A percentile compares a stretch with the other conserved stretches of the same genome.
phyloP scores from a whole-genome alignment of 2,797 vertebrate genomes.

The Typhlichthys subterraneus region DNA sequence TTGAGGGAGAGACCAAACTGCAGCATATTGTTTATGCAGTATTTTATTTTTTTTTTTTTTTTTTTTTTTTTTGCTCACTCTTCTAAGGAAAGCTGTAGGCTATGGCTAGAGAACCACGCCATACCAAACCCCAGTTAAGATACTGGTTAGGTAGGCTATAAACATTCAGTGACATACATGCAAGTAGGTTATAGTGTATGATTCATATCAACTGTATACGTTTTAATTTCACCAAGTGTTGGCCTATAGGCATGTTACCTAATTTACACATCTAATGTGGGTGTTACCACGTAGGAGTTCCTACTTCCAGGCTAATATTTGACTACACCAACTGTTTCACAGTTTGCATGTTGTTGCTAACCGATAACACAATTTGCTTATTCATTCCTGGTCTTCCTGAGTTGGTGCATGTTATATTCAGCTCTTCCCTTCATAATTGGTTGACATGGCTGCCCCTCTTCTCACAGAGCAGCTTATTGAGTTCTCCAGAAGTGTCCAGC shows the following conservation, averaged over 20 bases:
- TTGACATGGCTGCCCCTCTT: slow-evolving; percentile 15
- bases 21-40: slow-evolving; percentile 74
- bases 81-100: slow-evolving; percentile 37
- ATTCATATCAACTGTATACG: slow-evolving; percentile 51
- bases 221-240: slow-evolving; percentile 57
- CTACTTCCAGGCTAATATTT: slow-evolving; percentile 60
- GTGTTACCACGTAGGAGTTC: slow-evolving; percentile 67
- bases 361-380: slow-evolving; percentile 26
- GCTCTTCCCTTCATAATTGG: not conserved
- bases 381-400: slow-evolving; percentile 14
- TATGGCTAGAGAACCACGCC: slow-evolving; percentile 26
- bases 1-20: slow-evolving; percentile 69
- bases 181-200: slow-evolving; percentile 37
- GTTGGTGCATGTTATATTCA: not conserved
- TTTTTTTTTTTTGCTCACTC: slow-evolving; percentile 18
- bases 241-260: slow-evolving; percentile 41
- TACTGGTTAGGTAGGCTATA: slow-evolving; percentile 11
- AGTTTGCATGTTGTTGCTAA: slow-evolving; percentile 57
- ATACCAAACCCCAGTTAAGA: not conserved
- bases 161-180: slow-evolving; percentile 31
- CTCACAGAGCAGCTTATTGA: slow-evolving; percentile 82
- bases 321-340: slow-evolving; percentile 37
- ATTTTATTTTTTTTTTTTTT: slow-evolving; percentile 58
- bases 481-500: slow-evolving; percentile 87
- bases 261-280: slow-evolving; percentile 50